Evolutionary conservation across 2,888 invertebrate genomes (phyloP).

Genomic region (Arrhopalites spinosus): DNA sequence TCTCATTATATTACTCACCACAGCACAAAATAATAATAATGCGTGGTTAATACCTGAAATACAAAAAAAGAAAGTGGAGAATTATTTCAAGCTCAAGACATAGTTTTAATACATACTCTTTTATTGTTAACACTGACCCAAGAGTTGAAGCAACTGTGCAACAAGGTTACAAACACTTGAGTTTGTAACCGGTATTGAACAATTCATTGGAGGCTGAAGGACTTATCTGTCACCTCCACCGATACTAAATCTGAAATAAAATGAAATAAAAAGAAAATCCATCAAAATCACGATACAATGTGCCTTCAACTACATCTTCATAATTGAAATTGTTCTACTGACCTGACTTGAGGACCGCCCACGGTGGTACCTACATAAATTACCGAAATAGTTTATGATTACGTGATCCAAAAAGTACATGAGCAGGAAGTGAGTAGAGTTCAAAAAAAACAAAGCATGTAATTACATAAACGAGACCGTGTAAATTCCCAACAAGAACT

Average conservation of each 20-base stretch:
- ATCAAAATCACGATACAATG: too few relatives aligned
- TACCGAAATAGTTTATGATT: neutral
- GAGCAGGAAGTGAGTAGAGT: neutral
- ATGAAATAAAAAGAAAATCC: too few relatives aligned
- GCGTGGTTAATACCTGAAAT: slow-evolving; percentile 86
- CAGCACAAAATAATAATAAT: slow-evolving; percentile 89
- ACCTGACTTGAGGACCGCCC: slow-evolving; percentile 91
- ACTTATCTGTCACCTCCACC: slow-evolving; percentile 95
- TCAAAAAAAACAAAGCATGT: slow-evolving; percentile 1
- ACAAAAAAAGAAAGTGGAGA: neutral
- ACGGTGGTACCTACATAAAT: slow-evolving; percentile 75
- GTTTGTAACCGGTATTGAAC: slow-evolving; percentile 85
- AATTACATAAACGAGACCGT: slow-evolving; percentile 78
- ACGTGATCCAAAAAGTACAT: neutral
- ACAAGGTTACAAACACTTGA: too few relatives aligned
- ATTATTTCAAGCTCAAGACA: neutral
- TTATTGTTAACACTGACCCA: too few relatives aligned
- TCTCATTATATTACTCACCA: too few relatives aligned
- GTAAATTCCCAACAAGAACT: slow-evolving; percentile 91
- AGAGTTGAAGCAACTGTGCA: slow-evolving; percentile 84
- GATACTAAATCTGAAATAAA: slow-evolving; percentile 84
- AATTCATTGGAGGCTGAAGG: slow-evolving; percentile 87
- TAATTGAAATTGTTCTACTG: too few relatives aligned
- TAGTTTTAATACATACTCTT: too few relatives aligned
- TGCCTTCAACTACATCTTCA: too few relatives aligned